Conservation (phyloP, 2,888 invertebrate genomes). For the Synanthedon vespiformis region DNA sequence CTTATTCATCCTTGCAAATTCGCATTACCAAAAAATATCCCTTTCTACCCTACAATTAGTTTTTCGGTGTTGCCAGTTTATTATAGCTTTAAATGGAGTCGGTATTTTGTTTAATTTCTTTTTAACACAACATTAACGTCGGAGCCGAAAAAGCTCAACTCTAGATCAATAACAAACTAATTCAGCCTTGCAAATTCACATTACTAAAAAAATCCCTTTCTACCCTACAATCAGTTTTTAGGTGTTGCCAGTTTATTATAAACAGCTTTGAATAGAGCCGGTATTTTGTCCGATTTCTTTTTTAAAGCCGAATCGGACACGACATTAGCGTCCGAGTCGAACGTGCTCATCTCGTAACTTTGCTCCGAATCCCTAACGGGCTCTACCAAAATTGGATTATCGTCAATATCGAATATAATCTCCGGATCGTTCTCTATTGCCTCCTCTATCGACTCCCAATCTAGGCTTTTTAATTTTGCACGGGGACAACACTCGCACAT, state of each 20-base stretch:
- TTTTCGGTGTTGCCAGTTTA: too few species aligned
- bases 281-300: conserved; percentile 31
- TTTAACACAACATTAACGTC: too few species aligned
- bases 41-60: too few species aligned
- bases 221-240: too few species aligned
- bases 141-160: too few species aligned
- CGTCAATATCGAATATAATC: conserved; percentile 56
- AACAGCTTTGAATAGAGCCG: conserved; percentile 35
- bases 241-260: conserved; percentile 27
- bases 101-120: too few species aligned
- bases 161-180: neutral
- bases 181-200: too few species aligned
- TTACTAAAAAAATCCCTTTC: too few species aligned
- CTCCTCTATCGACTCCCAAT: conserved; percentile 56
- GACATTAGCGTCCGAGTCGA: conserved; percentile 12
- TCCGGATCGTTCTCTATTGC: conserved; percentile 64
- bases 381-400: conserved; percentile 50
- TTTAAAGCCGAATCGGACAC: conserved; percentile 19
- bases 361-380: conserved; percentile 19
- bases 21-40: too few species aligned
- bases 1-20: too few species aligned
- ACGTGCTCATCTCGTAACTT: conserved; percentile 4
- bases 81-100: too few species aligned
- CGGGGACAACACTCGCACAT: conserved; percentile 47
- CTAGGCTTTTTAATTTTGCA: conserved; percentile 33